Conservation (phyloP, 2,113 vertebrate genomes). For the Clarias gariepinus region DNA sequence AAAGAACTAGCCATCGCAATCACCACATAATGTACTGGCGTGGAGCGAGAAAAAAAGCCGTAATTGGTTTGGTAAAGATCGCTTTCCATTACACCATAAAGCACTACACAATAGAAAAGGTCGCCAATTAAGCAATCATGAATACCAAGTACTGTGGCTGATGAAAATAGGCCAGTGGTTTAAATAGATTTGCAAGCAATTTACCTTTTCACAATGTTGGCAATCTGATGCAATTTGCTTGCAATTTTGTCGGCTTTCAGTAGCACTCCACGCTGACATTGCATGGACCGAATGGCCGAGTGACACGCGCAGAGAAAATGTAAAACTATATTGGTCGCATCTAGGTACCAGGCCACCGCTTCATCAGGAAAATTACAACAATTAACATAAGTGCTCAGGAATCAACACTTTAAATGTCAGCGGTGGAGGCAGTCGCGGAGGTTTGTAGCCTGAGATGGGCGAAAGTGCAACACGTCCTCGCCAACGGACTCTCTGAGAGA, state of each 20-base stretch:
- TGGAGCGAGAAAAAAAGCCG: conserved; percentile 91
- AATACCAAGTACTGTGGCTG: conserved; percentile 99
- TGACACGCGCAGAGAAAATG: conserved; percentile 85
- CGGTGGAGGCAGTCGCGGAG: conserved; percentile 95
- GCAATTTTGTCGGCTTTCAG: conserved; percentile 99
- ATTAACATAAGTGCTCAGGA: conserved; percentile 99
- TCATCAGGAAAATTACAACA: conserved; percentile 99
- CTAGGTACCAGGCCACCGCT: conserved; percentile 99
- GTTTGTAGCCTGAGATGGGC: conserved; percentile 92
- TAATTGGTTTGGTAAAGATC: conserved; percentile 99
- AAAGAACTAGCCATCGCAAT: conserved; percentile 99
- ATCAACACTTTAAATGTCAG: conserved; percentile 99
- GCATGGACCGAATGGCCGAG: conserved; percentile 99
- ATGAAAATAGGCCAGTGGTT: conserved; percentile 99
- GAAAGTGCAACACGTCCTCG: conserved; percentile 88
- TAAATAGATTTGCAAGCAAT: conserved; percentile 99
- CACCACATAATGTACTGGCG: conserved; percentile 93
- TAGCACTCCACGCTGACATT: conserved; percentile 99
- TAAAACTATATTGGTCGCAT: conserved; percentile 99
- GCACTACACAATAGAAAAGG: conserved; percentile 99
- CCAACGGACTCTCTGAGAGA: conserved; percentile 88
- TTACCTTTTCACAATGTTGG: conserved; percentile 99
- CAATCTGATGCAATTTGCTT: conserved; percentile 99
- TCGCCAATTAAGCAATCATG: conserved; percentile 99
- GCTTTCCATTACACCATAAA: conserved; percentile 99